Evolutionary conservation across 2,888 invertebrate genomes (phyloP).

Genomic region (Eledona agricola): DNA sequence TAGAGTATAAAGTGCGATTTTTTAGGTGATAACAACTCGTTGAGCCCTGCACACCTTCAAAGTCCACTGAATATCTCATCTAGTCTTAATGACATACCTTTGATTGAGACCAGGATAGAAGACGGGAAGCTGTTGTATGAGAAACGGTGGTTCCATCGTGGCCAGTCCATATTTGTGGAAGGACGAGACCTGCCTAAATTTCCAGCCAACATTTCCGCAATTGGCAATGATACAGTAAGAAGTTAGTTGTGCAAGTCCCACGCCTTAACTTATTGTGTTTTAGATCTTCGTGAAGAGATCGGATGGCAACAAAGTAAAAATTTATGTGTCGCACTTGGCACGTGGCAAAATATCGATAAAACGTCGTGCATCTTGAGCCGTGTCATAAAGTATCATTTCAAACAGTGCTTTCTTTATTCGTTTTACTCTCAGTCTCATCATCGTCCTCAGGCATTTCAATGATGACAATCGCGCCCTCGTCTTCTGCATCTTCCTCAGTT

Average conservation of each 20-base stretch:
- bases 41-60: slow-evolving; percentile 64
- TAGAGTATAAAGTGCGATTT: no score
- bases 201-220: slow-evolving; percentile 89
- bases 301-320: slow-evolving; percentile 82
- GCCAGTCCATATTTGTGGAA: slow-evolving; percentile 82
- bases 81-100: slow-evolving; percentile 57
- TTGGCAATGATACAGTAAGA: slow-evolving; percentile 87
- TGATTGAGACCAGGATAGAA: slow-evolving; percentile 87
- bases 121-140: slow-evolving; percentile 95
- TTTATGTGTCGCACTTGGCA: slow-evolving; percentile 84
- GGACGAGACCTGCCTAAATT: slow-evolving; percentile 84
- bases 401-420: slow-evolving; percentile 11
- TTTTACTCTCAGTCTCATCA: slow-evolving; percentile 2
- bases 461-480: neutral
- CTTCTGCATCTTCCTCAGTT: neutral
- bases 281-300: slow-evolving; percentile 92
- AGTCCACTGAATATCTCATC: slow-evolving; percentile 42
- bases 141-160: slow-evolving; percentile 93
- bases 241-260: neutral
- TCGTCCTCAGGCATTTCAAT: slow-evolving; percentile 10
- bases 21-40: slow-evolving; percentile 44
- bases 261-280: slow-evolving; percentile 2
- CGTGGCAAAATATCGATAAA: slow-evolving; percentile 90
- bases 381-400: no score
- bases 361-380: slow-evolving; percentile 82